These are phyloP conservation scores for Conops quadrifasciatus DNA, from an alignment of 2,888 invertebrate species.

Conservation along the genomic window DNA sequence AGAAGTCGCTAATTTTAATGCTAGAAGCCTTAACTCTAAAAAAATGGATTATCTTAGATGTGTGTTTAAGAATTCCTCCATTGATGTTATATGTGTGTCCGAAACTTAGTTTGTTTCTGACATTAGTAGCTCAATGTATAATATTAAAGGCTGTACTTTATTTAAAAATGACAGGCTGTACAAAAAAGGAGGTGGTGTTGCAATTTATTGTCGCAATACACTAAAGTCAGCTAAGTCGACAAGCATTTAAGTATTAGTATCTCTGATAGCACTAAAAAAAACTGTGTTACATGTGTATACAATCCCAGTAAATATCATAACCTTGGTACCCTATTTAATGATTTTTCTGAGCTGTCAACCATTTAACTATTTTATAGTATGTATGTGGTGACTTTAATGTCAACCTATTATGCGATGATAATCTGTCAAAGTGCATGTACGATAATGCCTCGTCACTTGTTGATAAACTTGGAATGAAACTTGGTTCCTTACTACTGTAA, in stretches of 20 bases:
- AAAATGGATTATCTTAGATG: not conserved
- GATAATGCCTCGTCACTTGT: not conserved
- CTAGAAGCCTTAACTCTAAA: not conserved
- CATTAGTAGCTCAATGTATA: not conserved
- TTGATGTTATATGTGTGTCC: too few species aligned
- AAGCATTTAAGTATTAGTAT: not conserved
- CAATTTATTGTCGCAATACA: constrained; percentile 5
- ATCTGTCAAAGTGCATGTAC: too few species aligned
- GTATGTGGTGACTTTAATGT: constrained; percentile 1
- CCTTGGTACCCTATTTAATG: not conserved
- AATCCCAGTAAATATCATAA: not conserved
- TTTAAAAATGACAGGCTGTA: not conserved
- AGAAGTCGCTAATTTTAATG: constrained; percentile 4
- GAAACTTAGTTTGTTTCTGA: not conserved
- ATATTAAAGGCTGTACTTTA: not conserved
- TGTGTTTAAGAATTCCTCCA: constrained; percentile 5
- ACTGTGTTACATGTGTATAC: not conserved
- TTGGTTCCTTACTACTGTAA: too few species aligned
- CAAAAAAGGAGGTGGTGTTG: not conserved
- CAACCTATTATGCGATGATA: not conserved
- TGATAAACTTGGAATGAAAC: too few species aligned
- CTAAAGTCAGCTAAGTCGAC: not conserved
- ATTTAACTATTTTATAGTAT: not conserved
- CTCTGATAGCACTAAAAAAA: not conserved
- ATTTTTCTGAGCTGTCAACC: not conserved